These are phyloP conservation scores for Ornithoptera alexandrae DNA, from an alignment of 2,888 invertebrate genomes.

Conservation along the genomic window DNA sequence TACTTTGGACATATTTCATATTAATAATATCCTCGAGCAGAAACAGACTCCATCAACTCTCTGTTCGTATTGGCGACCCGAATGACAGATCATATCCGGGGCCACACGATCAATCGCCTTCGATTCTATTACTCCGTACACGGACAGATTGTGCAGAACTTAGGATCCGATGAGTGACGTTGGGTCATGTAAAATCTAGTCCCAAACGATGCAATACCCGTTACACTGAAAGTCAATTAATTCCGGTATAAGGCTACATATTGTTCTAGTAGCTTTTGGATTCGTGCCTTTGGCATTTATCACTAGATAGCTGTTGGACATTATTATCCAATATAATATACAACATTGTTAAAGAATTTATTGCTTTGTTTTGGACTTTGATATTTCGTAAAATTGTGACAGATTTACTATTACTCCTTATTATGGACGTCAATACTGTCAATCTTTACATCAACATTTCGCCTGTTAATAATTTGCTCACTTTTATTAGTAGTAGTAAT, in stretches of 20 bases:
- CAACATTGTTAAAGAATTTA: constrained; percentile 2
- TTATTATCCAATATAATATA: constrained; percentile 3
- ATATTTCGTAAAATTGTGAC: background rate
- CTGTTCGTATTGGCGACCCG: constrained; percentile 60
- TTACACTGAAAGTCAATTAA: constrained; percentile 27
- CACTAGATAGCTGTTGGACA: constrained; percentile 11
- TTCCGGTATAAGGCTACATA: constrained; percentile 4
- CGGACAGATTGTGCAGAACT: constrained; percentile 63
- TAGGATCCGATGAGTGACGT: constrained; percentile 29
- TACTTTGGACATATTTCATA: background rate
- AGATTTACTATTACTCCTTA: background rate
- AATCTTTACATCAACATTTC: background rate
- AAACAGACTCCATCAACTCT: constrained; percentile 52
- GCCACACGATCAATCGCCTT: constrained; percentile 60
- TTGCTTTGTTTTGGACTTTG: background rate
- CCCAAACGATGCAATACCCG: constrained; percentile 9
- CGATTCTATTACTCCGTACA: constrained; percentile 70
- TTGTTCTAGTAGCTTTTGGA: constrained; percentile 19
- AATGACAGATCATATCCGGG: constrained; percentile 73
- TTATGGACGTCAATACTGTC: background rate
- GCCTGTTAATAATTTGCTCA: background rate
- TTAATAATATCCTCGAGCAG: constrained; percentile 40
- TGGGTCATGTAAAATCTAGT: constrained; percentile 21
- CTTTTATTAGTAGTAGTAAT: background rate
- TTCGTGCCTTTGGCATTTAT: constrained; percentile 15